A percentile compares a stretch with the other conserved stretches of the same genome.
phyloP scores from a whole-genome alignment of 2,797 vertebrate genomes.

The Coracias cyanogaster region DNA sequence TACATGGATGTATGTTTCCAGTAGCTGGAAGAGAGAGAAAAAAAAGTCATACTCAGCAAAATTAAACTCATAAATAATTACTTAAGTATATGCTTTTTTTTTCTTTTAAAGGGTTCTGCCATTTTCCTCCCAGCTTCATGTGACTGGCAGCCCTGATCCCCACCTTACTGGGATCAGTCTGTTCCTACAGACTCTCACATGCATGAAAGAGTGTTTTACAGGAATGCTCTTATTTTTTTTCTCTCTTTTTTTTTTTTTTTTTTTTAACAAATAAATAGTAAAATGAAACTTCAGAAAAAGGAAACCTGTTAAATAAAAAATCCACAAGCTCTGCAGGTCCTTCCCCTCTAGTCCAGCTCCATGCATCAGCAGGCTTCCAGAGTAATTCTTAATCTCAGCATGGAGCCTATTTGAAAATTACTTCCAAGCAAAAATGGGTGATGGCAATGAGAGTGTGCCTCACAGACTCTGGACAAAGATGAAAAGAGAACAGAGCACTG shows the following conservation, averaged over 20 bases:
- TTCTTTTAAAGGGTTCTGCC: neutral
- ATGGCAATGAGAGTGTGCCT: neutral
- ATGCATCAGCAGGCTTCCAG: neutral
- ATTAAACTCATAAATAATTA: neutral
- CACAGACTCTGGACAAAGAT: neutral
- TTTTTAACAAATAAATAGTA: neutral
- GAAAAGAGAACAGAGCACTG: neutral
- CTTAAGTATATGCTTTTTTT: neutral
- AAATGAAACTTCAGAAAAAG: neutral
- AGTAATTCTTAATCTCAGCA: neutral
- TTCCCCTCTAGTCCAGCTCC: neutral
- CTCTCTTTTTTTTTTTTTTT: neutral
- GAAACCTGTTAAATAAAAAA: neutral
- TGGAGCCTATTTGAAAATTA: neutral
- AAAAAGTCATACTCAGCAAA: neutral
- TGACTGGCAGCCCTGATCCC: neutral
- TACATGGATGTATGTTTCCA: neutral
- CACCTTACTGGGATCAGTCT: neutral
- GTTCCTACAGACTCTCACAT: neutral
- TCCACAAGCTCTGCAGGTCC: neutral
- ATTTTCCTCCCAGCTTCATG: neutral
- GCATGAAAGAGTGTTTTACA: neutral
- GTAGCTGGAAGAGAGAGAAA: neutral
- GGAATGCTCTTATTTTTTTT: neutral
- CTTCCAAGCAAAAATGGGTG: constrained; percentile 12